Evolutionary conservation across 1,140 invertebrate genomes (phyloP).

Genomic region (Neodiprion lecontei): DNA sequence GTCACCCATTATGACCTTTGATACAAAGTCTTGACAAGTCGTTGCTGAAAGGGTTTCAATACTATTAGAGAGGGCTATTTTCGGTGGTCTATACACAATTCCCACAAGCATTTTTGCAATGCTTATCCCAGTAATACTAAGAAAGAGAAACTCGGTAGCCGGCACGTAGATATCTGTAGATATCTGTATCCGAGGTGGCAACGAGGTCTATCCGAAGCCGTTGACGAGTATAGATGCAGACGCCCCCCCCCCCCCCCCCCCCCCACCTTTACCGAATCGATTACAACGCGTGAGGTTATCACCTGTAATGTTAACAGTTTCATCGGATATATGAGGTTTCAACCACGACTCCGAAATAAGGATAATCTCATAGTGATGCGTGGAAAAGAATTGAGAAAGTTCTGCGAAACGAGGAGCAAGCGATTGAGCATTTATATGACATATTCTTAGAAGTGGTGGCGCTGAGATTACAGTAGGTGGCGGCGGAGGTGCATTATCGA

Average conservation of each 20-base stretch:
- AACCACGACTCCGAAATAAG: constrained; percentile 14
- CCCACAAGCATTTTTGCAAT: background rate
- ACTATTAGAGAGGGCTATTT: constrained; percentile 8
- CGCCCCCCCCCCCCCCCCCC: background rate
- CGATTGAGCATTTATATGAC: background rate
- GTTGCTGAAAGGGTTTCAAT: background rate
- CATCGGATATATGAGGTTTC: constrained; percentile 6
- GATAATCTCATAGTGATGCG: constrained; percentile 5
- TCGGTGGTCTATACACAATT: constrained; percentile 12
- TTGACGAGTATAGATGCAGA: constrained; percentile 12
- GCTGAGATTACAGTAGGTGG: no score
- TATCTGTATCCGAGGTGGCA: background rate
- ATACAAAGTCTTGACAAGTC: constrained; percentile 7
- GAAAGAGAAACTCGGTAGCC: constrained; percentile 3
- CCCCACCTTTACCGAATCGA: constrained; percentile 6
- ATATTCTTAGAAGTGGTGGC: no score
- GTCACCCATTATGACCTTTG: constrained; percentile 19
- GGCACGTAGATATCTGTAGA: background rate
- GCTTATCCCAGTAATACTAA: background rate
- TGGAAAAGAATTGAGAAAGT: constrained; percentile 2
- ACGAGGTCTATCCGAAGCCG: background rate
- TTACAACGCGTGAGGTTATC: constrained; percentile 8
- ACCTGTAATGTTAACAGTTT: background rate
- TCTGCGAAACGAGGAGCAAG: background rate
- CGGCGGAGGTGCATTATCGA: background rate